Evolutionary conservation across 2,113 vertebrate species (phyloP), one percentile per base, ranked within the genome.

Genomic region (Vidua macroura): DNA sequence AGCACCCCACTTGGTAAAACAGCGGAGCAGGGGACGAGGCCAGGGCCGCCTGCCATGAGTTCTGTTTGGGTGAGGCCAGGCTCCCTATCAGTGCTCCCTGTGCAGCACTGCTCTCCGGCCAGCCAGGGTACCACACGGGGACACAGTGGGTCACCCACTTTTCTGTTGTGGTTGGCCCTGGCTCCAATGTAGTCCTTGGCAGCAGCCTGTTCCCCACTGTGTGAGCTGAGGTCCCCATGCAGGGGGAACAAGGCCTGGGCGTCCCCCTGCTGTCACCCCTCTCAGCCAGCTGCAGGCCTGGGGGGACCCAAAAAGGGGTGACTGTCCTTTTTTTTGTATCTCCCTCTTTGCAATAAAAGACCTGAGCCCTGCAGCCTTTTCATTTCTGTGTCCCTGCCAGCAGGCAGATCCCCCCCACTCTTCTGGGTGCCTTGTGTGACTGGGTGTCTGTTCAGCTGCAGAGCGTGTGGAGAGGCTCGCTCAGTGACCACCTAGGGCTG

Each of bases 321-420:
- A 81, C 73, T 20, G n/a, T 78, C 90, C 43, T 83, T 90, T 96
- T 96, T 96, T 96, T 94, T 23, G 3, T 93, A 93, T 63, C 53
- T 96, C 88, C 56, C 44, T 92, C 92, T 97, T 97, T 97, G 92
- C 95, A 97, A 97, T 97, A 97, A 97, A 97, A 90, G 90, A 76
- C 79, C 37, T 60, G 78, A 96, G 79, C 88, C 92, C 92, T 62
- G 46, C 53, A 68, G 55, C 92, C 72, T 91, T 56, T 64, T 81
- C 15, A 5, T 88, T 48, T 94, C 22, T 92, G 55, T 62, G 19
- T 90, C 58, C 56, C 75, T 58, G 56, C 39, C 6, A 9, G 58
- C 55, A 46, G 46, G 53, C 41, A 44, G 30, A 44, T 55, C 25
- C 6, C 15, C 13, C 6, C 7, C 2, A 8, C 15, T 66, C 33